These are phyloP conservation scores for Xenopus laevis DNA, from an alignment of 2,113 vertebrate genomes.

Conservation along the genomic window DNA sequence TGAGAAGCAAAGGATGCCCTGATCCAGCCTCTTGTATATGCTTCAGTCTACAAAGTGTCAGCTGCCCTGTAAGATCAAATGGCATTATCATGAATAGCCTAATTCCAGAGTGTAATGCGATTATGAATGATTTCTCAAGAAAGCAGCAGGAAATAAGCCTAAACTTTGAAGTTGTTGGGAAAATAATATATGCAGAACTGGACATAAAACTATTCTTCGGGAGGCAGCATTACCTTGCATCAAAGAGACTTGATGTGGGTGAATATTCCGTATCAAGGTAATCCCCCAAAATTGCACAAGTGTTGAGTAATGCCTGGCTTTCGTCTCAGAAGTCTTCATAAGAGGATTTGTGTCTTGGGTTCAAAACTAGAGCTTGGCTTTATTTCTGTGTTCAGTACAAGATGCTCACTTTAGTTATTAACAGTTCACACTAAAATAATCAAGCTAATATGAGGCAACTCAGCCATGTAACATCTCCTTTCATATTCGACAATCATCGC, in stretches of 20 bases:
- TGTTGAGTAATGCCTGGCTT: conserved; percentile 41
- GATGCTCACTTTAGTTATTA: conserved; percentile 12
- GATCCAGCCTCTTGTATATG: conserved; percentile 19
- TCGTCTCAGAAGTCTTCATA: conserved; percentile 11
- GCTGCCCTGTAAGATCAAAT: conserved; percentile 39
- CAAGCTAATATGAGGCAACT: neutral
- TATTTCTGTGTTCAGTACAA: conserved; percentile 9
- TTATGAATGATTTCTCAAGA: conserved; percentile 28
- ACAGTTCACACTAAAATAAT: neutral
- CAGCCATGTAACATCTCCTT: neutral
- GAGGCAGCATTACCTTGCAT: conserved; percentile 28
- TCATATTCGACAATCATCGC: no score
- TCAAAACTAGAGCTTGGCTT: conserved; percentile 17
- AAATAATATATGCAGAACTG: conserved; percentile 40
- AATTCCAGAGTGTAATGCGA: conserved; percentile 44
- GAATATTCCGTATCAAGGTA: conserved; percentile 40
- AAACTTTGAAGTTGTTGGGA: conserved; percentile 40
- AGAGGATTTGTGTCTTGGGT: conserved; percentile 35
- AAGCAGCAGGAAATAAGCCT: conserved; percentile 39
- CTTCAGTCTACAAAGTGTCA: conserved; percentile 27
- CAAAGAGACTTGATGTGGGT: conserved; percentile 27
- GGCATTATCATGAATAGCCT: conserved; percentile 33
- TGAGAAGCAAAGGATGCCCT: neutral
- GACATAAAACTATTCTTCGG: conserved; percentile 18
- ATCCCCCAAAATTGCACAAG: conserved; percentile 41